Evolutionary conservation across 1,140 invertebrate genomes (phyloP).

Genomic region (Drosophila paulistorum): DNA sequence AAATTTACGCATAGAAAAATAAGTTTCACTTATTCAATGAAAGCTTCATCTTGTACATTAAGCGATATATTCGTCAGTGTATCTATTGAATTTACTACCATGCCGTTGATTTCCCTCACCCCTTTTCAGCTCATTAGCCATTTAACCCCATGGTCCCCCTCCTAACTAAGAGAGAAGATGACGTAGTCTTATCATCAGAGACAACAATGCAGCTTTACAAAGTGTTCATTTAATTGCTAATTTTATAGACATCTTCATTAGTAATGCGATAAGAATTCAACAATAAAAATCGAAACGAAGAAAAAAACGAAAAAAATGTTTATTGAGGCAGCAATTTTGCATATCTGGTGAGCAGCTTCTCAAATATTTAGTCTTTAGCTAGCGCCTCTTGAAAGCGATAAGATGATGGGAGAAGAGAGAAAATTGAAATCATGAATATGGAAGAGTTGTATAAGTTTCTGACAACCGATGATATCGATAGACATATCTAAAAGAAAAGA

Average conservation of each 20-base stretch:
- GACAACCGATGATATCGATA: constrained; percentile 43
- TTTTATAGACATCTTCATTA: constrained; percentile 80
- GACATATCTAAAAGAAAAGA: constrained; percentile 6
- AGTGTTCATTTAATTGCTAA: constrained; percentile 76
- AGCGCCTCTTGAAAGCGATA: constrained; percentile 46
- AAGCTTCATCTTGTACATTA: neutral
- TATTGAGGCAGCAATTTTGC: constrained; percentile 65
- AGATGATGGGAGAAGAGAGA: constrained; percentile 9
- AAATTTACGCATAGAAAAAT: neutral
- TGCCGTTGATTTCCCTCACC: neutral
- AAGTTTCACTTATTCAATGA: neutral
- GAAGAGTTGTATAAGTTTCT: constrained; percentile 12
- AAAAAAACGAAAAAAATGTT: constrained; percentile 24
- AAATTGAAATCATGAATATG: constrained; percentile 56
- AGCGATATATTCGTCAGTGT: constrained; percentile 21
- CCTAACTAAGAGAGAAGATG: neutral
- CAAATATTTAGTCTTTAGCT: constrained; percentile 49
- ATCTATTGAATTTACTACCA: constrained; percentile 23
- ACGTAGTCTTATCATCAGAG: constrained; percentile 43
- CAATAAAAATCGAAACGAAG: constrained; percentile 58
- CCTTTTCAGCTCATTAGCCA: constrained; percentile 38
- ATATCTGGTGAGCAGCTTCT: constrained; percentile 44
- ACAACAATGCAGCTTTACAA: constrained; percentile 33
- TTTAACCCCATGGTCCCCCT: constrained; percentile 47
- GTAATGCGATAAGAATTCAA: constrained; percentile 56